These are phyloP conservation scores for Dinomys branickii DNA, from an alignment of 2,113 vertebrate species.

Conservation along the genomic window DNA sequence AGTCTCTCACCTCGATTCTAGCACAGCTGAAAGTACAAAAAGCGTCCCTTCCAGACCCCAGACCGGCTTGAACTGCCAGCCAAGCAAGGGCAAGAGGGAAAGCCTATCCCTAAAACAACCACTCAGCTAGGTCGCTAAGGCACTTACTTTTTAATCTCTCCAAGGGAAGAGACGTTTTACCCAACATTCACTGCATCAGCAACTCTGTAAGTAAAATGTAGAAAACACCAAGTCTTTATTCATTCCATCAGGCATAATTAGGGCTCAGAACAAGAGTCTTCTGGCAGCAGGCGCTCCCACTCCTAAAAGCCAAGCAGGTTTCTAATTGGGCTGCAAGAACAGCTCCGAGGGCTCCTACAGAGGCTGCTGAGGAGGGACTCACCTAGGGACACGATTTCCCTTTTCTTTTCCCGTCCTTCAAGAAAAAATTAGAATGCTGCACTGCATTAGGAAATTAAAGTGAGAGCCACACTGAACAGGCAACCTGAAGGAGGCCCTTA, in stretches of 20 bases:
- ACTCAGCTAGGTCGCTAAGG: background rate
- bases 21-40: background rate
- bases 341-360: constrained; percentile 71
- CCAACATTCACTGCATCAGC: constrained; percentile 81
- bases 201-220: constrained; percentile 83
- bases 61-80: background rate
- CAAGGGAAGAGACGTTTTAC: constrained; percentile 61
- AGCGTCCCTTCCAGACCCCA: background rate
- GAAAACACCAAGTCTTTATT: constrained; percentile 79
- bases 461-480: background rate
- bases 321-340: constrained; percentile 82
- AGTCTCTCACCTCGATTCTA: background rate
- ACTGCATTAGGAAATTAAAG: constrained; percentile 74
- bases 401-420: constrained; percentile 64
- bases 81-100: background rate
- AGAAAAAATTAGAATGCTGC: constrained; percentile 57
- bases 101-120: background rate
- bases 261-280: constrained; percentile 76
- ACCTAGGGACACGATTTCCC: constrained; percentile 52
- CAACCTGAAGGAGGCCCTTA: background rate
- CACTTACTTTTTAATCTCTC: constrained; percentile 57
- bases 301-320: constrained; percentile 82
- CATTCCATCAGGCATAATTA: constrained; percentile 85
- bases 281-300: constrained; percentile 65
- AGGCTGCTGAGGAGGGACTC: constrained; percentile 71